Evolutionary conservation across 2,797 vertebrate species (phyloP).

Genomic region (Sarcophilus harrisii): DNA sequence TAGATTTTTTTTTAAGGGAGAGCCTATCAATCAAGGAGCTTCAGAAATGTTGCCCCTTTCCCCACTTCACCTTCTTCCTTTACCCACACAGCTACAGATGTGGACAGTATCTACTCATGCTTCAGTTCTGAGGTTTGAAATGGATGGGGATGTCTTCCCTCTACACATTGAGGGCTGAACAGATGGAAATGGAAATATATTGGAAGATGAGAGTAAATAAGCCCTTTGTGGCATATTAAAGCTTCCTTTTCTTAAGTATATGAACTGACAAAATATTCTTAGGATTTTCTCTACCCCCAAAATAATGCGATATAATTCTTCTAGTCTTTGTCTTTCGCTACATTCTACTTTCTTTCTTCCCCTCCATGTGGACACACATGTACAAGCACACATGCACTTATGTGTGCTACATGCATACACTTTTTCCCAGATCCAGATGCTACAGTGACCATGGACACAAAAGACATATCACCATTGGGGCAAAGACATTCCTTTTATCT

Average conservation of each 20-base stretch:
- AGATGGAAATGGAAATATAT: fast-evolving
- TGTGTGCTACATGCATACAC: background rate
- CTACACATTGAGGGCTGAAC: slow-evolving; percentile 33
- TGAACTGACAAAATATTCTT: background rate
- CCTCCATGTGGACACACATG: background rate
- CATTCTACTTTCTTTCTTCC: background rate
- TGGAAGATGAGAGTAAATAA: background rate
- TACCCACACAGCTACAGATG: slow-evolving; percentile 44
- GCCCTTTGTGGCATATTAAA: background rate
- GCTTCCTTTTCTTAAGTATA: background rate
- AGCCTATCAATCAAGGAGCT: slow-evolving; percentile 74
- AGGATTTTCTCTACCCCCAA: background rate
- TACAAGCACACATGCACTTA: background rate
- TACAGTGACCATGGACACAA: slow-evolving; percentile 1
- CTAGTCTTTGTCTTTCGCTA: background rate
- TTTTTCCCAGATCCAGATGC: background rate
- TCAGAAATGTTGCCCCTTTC: slow-evolving; percentile 77
- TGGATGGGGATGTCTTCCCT: slow-evolving; percentile 64
- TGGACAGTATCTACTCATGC: background rate
- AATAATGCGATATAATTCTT: background rate
- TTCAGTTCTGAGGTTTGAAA: slow-evolving; percentile 68
- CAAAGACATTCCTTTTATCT: background rate
- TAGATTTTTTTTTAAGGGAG: slow-evolving; percentile 72
- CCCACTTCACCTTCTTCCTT: background rate
- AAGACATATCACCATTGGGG: background rate